Percentiles rank a stretch among this genome's conserved stretches.
phyloP scores from a whole-genome alignment of 2,113 vertebrate species.

The Entomyzon cyanotis region DNA sequence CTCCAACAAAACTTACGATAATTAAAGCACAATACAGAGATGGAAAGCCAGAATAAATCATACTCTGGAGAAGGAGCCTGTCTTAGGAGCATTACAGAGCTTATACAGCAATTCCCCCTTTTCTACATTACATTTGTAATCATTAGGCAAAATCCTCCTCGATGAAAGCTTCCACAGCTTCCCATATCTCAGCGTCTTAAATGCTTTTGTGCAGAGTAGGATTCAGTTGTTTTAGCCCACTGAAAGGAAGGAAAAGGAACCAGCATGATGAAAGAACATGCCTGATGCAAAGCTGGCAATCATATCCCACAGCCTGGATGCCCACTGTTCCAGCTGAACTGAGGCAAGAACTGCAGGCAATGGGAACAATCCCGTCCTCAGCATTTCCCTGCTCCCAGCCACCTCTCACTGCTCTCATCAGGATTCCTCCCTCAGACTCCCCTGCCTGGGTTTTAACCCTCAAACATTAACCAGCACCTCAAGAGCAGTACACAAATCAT shows the following conservation, averaged over 20 bases:
- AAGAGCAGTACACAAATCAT: background rate
- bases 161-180: background rate
- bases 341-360: background rate
- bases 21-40: background rate
- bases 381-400: background rate
- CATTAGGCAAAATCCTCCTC: background rate
- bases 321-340: conserved; percentile 44
- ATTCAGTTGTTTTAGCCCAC: background rate
- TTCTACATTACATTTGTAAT: background rate
- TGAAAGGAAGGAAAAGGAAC: conserved; percentile 1
- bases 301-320: conserved; percentile 51
- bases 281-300: conserved; percentile 21
- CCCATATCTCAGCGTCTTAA: background rate
- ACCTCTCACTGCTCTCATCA: conserved; percentile 49
- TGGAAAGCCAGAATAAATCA: background rate
- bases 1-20: background rate
- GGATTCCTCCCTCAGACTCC: conserved; percentile 50
- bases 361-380: background rate
- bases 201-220: background rate
- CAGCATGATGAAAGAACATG: background rate
- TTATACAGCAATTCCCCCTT: background rate
- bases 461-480: background rate
- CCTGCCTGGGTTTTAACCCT: conserved; percentile 14
- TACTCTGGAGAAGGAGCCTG: background rate
- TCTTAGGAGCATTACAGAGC: background rate